Evolutionary conservation across 2,888 invertebrate genomes (phyloP).

Genomic region (Drosophila macrospina): DNA sequence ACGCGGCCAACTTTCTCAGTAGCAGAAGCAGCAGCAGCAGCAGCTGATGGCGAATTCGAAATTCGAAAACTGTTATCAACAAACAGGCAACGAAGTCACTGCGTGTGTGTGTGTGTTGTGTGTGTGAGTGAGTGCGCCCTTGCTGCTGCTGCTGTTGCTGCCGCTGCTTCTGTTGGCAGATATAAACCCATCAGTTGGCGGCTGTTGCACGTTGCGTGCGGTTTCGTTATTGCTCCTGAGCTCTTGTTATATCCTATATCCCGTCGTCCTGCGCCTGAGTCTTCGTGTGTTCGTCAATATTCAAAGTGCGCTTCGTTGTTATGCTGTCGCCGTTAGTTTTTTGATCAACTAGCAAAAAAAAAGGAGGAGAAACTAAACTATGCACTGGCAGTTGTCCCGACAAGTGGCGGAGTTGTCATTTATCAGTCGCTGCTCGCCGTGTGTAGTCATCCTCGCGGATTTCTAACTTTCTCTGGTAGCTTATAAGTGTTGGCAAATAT

Average conservation of each 20-base stretch:
- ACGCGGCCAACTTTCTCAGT: constrained; percentile 25
- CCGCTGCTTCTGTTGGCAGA: constrained; percentile 54
- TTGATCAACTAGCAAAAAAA: constrained; percentile 42
- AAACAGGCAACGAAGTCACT: constrained; percentile 34
- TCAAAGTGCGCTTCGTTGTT: constrained; percentile 55
- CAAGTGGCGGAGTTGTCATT: constrained; percentile 55
- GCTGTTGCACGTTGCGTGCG: constrained; percentile 81
- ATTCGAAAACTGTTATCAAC: constrained; percentile 77
- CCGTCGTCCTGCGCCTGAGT: constrained; percentile 13
- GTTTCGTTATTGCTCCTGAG: constrained; percentile 52
- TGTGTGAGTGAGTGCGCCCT: constrained; percentile 31
- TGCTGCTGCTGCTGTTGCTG: constrained; percentile 15
- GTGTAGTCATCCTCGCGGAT: constrained; percentile 54
- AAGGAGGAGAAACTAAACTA: constrained; percentile 23
- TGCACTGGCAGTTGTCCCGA: constrained; percentile 36
- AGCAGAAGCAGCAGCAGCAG: constrained; percentile 43
- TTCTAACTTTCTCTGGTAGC: background rate
- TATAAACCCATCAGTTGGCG: constrained; percentile 76
- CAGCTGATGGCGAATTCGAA: constrained; percentile 76
- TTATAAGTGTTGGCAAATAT: background rate
- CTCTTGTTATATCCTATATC: constrained; percentile 16
- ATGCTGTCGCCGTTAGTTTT: constrained; percentile 42
- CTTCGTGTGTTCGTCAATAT: constrained; percentile 39
- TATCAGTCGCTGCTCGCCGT: constrained; percentile 55
- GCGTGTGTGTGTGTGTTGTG: constrained; percentile 24